A percentile compares a stretch with the other conserved stretches of the same genome.
These are phyloP conservation scores for Danio choprae DNA, from an alignment of 2,797 vertebrate genomes.

Conservation along the genomic window DNA sequence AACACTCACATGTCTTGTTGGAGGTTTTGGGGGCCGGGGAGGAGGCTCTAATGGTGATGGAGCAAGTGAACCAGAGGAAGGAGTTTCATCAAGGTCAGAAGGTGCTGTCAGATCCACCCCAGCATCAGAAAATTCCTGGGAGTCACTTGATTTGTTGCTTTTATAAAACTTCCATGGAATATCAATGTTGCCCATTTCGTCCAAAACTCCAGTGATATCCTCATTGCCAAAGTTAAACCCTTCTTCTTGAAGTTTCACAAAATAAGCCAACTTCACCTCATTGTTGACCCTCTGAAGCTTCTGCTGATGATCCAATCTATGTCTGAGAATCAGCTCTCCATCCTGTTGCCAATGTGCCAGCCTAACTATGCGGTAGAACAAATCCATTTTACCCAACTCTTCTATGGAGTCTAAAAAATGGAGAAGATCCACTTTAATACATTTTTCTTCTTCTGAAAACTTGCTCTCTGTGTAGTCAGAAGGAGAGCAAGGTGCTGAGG, in stretches of 20 bases:
- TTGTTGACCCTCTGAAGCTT: slow-evolving; percentile 81
- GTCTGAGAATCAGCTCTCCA: slow-evolving; percentile 76
- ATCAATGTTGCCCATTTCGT: slow-evolving; percentile 80
- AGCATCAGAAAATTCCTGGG: slow-evolving; percentile 83
- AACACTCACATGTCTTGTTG: slow-evolving; percentile 75
- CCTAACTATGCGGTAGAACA: slow-evolving; percentile 81
- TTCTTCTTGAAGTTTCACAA: slow-evolving; percentile 77
- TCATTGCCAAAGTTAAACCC: slow-evolving; percentile 77
- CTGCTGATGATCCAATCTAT: slow-evolving; percentile 80
- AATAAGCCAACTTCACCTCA: slow-evolving; percentile 76
- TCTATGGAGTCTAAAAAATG: slow-evolving; percentile 82
- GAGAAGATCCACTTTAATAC: slow-evolving; percentile 75
- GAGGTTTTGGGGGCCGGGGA: slow-evolving; percentile 80
- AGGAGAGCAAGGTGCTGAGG: slow-evolving; percentile 77
- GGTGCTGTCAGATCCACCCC: slow-evolving; percentile 82
- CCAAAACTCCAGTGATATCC: slow-evolving; percentile 75
- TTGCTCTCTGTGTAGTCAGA: slow-evolving; percentile 77
- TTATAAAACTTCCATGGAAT: slow-evolving; percentile 80
- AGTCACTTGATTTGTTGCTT: slow-evolving; percentile 66
- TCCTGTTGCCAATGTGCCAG: slow-evolving; percentile 80
- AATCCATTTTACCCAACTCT: slow-evolving; percentile 83
- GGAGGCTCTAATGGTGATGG: slow-evolving; percentile 76
- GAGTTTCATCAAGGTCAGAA: slow-evolving; percentile 79
- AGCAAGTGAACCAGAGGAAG: slow-evolving; percentile 74
- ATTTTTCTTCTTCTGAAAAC: slow-evolving; percentile 64